phyloP scores from a whole-genome alignment of 1,140 invertebrate species.

The Archivesica marissinica region DNA sequence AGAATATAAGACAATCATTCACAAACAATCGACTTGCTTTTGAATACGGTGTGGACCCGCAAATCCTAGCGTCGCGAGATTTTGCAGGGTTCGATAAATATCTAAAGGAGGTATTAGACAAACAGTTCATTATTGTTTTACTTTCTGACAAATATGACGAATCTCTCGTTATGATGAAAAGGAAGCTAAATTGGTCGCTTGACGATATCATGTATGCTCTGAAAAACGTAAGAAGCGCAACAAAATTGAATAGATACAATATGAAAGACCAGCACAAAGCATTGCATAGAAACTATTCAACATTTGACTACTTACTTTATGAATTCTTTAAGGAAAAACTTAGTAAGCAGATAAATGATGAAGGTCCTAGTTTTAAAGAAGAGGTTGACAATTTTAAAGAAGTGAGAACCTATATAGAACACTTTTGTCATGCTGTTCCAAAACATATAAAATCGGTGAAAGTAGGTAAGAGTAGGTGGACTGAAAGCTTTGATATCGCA shows the following conservation, averaged over 20 bases:
- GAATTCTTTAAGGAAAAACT: conserved; percentile 64
- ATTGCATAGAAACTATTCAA: conserved; percentile 24
- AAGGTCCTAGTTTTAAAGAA: conserved; percentile 48
- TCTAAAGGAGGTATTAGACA: conserved; percentile 46
- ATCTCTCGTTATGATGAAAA: conserved; percentile 84
- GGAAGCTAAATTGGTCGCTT: conserved; percentile 84
- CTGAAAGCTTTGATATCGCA: conserved; percentile 55
- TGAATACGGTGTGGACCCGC: conserved; percentile 58
- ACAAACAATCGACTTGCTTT: conserved; percentile 62
- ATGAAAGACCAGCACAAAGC: not conserved
- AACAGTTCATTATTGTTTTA: conserved; percentile 84
- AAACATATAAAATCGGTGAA: not conserved
- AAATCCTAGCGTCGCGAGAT: conserved; percentile 34
- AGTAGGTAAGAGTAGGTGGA: conserved; percentile 29
- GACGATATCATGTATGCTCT: conserved; percentile 80
- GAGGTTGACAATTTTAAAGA: conserved; percentile 66
- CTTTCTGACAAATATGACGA: conserved; percentile 85
- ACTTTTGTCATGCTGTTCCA: conserved; percentile 53
- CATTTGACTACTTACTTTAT: conserved; percentile 69
- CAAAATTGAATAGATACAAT: not conserved
- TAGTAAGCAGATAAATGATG: conserved; percentile 29
- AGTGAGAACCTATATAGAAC: conserved; percentile 43
- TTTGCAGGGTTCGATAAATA: conserved; percentile 46
- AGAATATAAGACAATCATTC: not conserved
- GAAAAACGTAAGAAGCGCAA: conserved; percentile 38